These are phyloP conservation scores for Emydoidea blandingii DNA, from an alignment of 2,797 vertebrate genomes.

Conservation along the genomic window DNA sequence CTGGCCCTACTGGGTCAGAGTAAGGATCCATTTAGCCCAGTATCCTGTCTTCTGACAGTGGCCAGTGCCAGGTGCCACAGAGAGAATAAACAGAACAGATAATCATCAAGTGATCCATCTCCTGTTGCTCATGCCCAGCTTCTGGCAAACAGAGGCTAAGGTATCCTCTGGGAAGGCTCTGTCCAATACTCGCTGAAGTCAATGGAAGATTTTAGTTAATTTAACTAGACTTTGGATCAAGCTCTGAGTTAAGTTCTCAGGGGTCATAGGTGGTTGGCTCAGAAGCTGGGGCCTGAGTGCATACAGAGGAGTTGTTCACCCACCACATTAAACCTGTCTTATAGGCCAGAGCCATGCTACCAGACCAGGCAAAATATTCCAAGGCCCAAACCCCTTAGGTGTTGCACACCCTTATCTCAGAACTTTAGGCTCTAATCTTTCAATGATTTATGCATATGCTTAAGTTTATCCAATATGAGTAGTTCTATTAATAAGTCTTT, in stretches of 20 bases:
- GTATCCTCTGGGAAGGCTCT: neutral
- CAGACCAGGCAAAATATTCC: neutral
- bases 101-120: too few species aligned
- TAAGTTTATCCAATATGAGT: neutral
- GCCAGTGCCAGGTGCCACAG: too few species aligned
- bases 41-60: too few species aligned
- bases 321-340: neutral
- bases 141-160: too few species aligned
- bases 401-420: neutral
- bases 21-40: too few species aligned
- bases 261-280: neutral
- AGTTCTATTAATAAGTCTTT: neutral
- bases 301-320: neutral
- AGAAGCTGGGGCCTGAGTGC: fast-evolving
- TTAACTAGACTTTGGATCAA: neutral
- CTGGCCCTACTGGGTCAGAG: too few species aligned
- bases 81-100: too few species aligned
- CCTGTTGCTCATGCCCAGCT: too few species aligned
- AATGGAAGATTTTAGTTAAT: neutral
- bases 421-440: neutral
- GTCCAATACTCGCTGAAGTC: fast-evolving
- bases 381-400: neutral
- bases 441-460: fast-evolving
- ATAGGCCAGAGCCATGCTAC: neutral
- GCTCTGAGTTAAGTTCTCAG: neutral